Percentiles rank a stretch among this genome's conserved stretches.
These are phyloP conservation scores for Eudyptes chrysolophus DNA, from an alignment of 2,113 vertebrate genomes.

Conservation along the genomic window DNA sequence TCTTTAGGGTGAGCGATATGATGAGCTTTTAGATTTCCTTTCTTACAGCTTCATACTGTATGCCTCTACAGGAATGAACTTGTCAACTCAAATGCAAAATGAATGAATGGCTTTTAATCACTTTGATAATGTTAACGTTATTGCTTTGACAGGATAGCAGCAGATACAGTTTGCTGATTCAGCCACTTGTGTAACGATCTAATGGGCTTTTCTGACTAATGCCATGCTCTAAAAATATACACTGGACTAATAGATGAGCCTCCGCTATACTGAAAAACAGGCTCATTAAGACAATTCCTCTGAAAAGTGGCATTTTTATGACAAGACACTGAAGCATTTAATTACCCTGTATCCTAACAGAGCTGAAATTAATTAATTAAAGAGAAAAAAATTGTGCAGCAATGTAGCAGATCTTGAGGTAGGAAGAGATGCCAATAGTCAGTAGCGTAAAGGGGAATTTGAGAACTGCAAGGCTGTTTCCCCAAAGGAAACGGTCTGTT, in stretches of 20 bases:
- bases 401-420: background rate
- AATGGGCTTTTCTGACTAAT: conserved; percentile 65
- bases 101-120: conserved; percentile 67
- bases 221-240: conserved; percentile 62
- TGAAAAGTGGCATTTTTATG: conserved; percentile 57
- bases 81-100: conserved; percentile 56
- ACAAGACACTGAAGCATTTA: conserved; percentile 51
- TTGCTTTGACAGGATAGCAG: conserved; percentile 56
- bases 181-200: conserved; percentile 65
- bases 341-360: conserved; percentile 44
- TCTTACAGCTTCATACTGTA: background rate
- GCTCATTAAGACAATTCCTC: conserved; percentile 61
- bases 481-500: background rate
- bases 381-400: background rate
- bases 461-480: background rate
- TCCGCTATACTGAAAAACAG: conserved; percentile 43
- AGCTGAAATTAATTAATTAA: conserved; percentile 57
- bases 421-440: background rate
- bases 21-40: conserved; percentile 29
- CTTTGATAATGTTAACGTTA: conserved; percentile 55
- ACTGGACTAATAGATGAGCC: conserved; percentile 56
- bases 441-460: background rate
- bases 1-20: background rate
- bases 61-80: conserved; percentile 35
- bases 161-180: conserved; percentile 69